Evolutionary conservation across 2,888 invertebrate species (phyloP), one percentile per base, ranked within the genome.

Genomic region (Eutolmus rufibarbis): DNA sequence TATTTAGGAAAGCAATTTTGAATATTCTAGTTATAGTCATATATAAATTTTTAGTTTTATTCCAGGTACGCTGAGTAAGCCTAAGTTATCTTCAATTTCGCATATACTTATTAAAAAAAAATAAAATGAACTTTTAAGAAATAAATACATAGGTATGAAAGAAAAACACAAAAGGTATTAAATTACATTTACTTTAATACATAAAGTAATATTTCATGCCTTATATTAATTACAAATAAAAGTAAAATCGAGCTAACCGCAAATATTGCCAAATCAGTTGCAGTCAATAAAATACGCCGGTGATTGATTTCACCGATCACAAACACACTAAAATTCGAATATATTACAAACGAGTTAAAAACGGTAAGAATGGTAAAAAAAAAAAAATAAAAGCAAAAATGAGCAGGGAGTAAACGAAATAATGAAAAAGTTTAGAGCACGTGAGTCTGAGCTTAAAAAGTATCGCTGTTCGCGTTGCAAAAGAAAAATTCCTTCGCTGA

Each of bases 341-440:
- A 78, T 81, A 16, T 31, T 51, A 81, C 81, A 81, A 23, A 34
- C 31, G 28, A 81, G 46, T 28, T 51, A 28, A 56, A 81, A 28
- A 81, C 31, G n/a, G 3, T 28, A 66, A 66, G 2, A 66, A 28
- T 66, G 12, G 28, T 28, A 66, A 43, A 14, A 78, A 66, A 43
- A 14, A 78, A 78, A 78, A 77, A 19, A 78, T 19, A 66, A 66
- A 66, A 66, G 66, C 12, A 66, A 66, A 66, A n/a, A 23, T 66
- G 66, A 66, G 28, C 19, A 66, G 19, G 28, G 23, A 66, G 12
- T 66, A 66, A 28, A 66, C 9, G 66, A 66, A 66, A 23, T 66
- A 19, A 66, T 66, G 66, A 66, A 66, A 66, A 51, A 81, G 81
- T 81, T 81, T 81, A 81, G 81, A 81, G 81, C 81, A 81, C 81